These are phyloP conservation scores for Sebastes diploproa DNA, from an alignment of 2,797 vertebrate species.

Conservation along the genomic window DNA sequence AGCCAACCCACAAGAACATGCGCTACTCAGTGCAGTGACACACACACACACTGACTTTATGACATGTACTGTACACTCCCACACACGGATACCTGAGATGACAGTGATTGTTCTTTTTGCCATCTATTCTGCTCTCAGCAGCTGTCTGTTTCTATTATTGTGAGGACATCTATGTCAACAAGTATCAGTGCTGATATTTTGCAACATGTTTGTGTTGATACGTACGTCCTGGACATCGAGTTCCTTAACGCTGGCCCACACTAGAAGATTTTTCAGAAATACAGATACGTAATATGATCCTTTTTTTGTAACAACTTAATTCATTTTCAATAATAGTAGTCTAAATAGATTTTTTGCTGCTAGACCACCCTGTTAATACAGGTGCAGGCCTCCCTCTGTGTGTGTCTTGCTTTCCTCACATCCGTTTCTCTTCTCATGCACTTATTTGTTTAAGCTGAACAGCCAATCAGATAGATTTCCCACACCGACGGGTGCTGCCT, in stretches of 20 bases:
- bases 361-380: too few species aligned
- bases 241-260: not conserved
- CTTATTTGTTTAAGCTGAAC: too few species aligned
- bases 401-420: too few species aligned
- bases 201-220: slow-evolving; percentile 16
- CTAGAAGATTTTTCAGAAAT: too few species aligned
- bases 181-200: slow-evolving; percentile 41
- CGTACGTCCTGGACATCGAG: not conserved
- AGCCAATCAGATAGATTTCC: too few species aligned
- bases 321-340: too few species aligned
- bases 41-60: slow-evolving; percentile 4
- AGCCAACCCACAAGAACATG: slow-evolving; percentile 23
- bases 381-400: too few species aligned
- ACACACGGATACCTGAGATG: slow-evolving; percentile 23
- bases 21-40: not conserved
- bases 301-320: too few species aligned
- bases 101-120: slow-evolving; percentile 42
- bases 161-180: slow-evolving; percentile 23
- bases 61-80: slow-evolving; percentile 12
- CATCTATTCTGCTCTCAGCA: slow-evolving; percentile 12
- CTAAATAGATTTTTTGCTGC: too few species aligned
- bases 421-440: too few species aligned
- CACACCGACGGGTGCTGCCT: too few species aligned
- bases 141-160: slow-evolving; percentile 9
- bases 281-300: too few species aligned